These are phyloP conservation scores for Paralinhomoeus sp. DNA, from an alignment of 2,888 invertebrate genomes.

Conservation along the genomic window DNA sequence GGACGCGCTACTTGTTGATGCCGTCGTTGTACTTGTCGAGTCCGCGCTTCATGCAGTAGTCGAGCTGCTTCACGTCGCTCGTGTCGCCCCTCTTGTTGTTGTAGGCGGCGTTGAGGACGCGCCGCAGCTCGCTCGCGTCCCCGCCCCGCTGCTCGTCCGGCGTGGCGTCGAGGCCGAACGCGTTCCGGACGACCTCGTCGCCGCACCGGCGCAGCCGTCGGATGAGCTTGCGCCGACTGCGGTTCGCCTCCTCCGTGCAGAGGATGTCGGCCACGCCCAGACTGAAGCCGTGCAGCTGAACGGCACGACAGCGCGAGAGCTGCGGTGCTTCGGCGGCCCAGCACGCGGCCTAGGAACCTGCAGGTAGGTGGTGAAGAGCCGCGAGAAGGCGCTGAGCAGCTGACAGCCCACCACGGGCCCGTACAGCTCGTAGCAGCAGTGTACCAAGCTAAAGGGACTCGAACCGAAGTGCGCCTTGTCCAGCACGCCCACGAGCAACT, in stretches of 20 bases:
- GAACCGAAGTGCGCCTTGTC: conserved; percentile 94
- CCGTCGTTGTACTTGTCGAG: conserved; percentile 65
- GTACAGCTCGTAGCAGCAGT: conserved; percentile 82
- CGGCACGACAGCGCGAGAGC: not conserved
- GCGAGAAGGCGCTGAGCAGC: conserved; percentile 64
- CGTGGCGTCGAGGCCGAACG: not conserved
- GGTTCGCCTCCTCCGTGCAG: conserved; percentile 46
- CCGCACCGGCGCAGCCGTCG: conserved; percentile 17
- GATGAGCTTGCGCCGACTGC: conserved; percentile 35
- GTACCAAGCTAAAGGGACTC: conserved; percentile 74
- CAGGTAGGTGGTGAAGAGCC: conserved; percentile 66
- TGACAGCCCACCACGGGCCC: conserved; percentile 60
- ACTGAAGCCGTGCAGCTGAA: conserved; percentile 53
- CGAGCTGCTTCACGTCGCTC: conserved; percentile 47
- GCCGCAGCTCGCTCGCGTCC: conserved; percentile 4
- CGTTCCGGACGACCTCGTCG: conserved; percentile 6
- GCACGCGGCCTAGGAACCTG: conserved; percentile 35
- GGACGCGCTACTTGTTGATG: conserved; percentile 46
- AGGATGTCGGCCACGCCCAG: conserved; percentile 83
- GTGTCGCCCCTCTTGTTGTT: conserved; percentile 30
- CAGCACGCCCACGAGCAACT: conserved; percentile 65
- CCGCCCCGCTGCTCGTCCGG: conserved; percentile 15
- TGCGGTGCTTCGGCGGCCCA: not conserved
- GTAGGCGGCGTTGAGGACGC: not conserved
- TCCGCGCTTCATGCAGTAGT: conserved; percentile 51